Conservation (phyloP, 2,113 vertebrate species). For the Oncorhynchus clarkii region DNA sequence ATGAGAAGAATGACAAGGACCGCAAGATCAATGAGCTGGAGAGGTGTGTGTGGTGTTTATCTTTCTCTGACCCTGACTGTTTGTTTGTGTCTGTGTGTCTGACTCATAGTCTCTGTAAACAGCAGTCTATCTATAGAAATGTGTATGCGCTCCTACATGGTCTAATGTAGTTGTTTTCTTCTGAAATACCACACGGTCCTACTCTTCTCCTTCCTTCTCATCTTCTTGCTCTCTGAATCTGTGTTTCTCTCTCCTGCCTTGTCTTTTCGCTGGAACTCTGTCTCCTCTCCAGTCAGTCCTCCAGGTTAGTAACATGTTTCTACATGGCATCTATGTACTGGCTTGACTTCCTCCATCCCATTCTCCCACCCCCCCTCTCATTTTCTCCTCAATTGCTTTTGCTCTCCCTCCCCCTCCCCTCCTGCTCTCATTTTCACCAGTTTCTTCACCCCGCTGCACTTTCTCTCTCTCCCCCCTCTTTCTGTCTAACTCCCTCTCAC, state of each 20-base stretch:
- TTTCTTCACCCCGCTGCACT: background rate
- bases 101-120: background rate
- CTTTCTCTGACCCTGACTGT: background rate
- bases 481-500: background rate
- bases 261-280: slow-evolving; percentile 83
- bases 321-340: background rate
- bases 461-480: background rate
- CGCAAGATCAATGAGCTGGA: slow-evolving; percentile 95
- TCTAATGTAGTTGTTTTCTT: background rate
- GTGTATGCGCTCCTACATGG: background rate
- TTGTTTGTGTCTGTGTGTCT: background rate
- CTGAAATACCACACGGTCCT: background rate
- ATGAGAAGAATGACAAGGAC: slow-evolving; percentile 99
- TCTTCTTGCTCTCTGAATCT: slow-evolving; percentile 48
- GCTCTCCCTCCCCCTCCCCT: background rate
- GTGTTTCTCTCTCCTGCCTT: slow-evolving; percentile 78
- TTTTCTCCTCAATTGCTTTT: background rate
- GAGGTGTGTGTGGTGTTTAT: slow-evolving; percentile 53
- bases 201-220: background rate
- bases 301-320: slow-evolving; percentile 88
- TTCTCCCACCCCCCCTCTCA: background rate
- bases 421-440: background rate
- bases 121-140: background rate
- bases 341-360: background rate
- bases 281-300: slow-evolving; percentile 85